Conservation (phyloP, 2,888 invertebrate species). For the Elegia similella region DNA sequence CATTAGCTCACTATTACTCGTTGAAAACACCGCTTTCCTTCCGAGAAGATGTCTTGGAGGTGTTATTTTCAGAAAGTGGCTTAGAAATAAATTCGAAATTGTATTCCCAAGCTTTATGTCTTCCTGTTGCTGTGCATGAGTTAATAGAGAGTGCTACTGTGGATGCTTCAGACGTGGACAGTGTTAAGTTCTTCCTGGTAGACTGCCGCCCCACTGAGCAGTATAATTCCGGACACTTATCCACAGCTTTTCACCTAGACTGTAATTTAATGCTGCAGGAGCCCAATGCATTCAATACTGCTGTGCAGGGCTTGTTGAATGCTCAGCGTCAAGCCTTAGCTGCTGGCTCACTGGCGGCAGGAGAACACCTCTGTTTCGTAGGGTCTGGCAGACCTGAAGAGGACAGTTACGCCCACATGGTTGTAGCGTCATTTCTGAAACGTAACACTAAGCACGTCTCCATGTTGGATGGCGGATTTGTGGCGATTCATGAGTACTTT, state of each 20-base stretch:
- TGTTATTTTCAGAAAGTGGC: constrained; percentile 80
- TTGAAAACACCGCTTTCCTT: constrained; percentile 96
- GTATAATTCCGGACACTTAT: constrained; percentile 97
- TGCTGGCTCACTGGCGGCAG: constrained; percentile 92
- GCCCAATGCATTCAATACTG: constrained; percentile 95
- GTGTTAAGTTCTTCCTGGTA: constrained; percentile 95
- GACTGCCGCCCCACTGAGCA: constrained; percentile 98
- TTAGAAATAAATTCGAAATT: constrained; percentile 83
- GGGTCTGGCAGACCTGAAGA: constrained; percentile 96
- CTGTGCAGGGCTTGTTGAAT: constrained; percentile 94
- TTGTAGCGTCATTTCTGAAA: constrained; percentile 97
- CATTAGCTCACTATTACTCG: constrained; percentile 97
- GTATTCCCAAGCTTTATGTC: constrained; percentile 93
- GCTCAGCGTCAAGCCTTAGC: constrained; percentile 94
- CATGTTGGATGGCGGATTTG: constrained; percentile 95
- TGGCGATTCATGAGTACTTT: constrained; percentile 91
- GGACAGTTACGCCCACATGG: constrained; percentile 98
- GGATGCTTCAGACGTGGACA: constrained; percentile 83
- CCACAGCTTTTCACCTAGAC: constrained; percentile 98
- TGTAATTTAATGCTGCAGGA: constrained; percentile 98
- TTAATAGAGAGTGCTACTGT: constrained; percentile 91
- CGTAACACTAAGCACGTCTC: constrained; percentile 96
- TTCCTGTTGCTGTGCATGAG: constrained; percentile 97
- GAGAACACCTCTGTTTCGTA: constrained; percentile 94
- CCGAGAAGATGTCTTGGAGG: constrained; percentile 89